phyloP scores from a whole-genome alignment of 35 echinoderm and acorn worm genomes.

The Apostichopus japonicus region DNA sequence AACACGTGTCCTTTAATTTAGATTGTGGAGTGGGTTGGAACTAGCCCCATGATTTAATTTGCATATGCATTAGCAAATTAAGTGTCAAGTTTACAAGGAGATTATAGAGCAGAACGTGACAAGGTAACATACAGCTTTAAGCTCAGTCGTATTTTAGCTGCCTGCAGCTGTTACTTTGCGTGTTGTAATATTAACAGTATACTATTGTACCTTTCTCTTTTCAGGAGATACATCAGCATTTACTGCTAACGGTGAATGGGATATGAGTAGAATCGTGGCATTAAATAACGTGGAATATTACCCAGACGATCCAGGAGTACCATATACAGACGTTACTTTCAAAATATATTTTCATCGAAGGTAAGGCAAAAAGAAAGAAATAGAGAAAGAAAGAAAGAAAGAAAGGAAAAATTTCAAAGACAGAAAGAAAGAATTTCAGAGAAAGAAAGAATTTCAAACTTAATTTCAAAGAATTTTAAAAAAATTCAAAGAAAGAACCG shows the following conservation, averaged over 20 bases:
- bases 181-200: background rate
- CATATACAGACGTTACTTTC: conserved; percentile 91
- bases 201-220: conserved; percentile 3
- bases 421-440: background rate
- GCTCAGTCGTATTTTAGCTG: no score
- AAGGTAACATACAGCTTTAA: no score
- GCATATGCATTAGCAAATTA: no score
- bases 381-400: background rate
- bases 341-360: conserved; percentile 76
- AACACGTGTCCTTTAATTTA: no score
- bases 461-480: background rate
- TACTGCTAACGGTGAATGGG: conserved; percentile 93
- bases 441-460: background rate
- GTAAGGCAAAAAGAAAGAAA: background rate
- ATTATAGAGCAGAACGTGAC: no score
- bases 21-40: no score
- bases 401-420: background rate
- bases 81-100: no score
- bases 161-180: no score
- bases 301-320: conserved; percentile 88
- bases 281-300: conserved; percentile 84
- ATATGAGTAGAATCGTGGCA: conserved; percentile 74
- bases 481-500: background rate
- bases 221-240: conserved; percentile 87
- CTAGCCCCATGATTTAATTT: no score